Conservation (phyloP, 2,888 invertebrate genomes). For the Alloscopus bannaensis region DNA sequence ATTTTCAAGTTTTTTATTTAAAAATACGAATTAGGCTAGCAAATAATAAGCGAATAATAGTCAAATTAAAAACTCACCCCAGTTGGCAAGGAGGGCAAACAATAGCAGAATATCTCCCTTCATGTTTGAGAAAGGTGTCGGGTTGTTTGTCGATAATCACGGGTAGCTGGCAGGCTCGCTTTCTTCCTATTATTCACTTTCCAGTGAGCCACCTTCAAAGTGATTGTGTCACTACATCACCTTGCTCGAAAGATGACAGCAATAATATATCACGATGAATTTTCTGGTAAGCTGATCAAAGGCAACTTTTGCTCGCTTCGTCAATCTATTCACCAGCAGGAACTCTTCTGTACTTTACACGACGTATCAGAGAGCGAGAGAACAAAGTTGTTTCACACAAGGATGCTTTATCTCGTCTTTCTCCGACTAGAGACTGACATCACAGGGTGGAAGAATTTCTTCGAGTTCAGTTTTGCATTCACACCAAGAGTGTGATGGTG, state of each 20-base stretch:
- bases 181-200: neutral
- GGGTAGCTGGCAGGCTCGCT: neutral
- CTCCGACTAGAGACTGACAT: neutral
- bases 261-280: conserved; percentile 16
- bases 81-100: conserved; percentile 56
- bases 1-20: too few species aligned
- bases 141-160: neutral
- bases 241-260: conserved; percentile 11
- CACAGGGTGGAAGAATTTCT: neutral
- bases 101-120: conserved; percentile 48
- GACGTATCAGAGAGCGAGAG: neutral
- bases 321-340: conserved; percentile 30
- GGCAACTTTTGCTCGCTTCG: conserved; percentile 40
- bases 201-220: neutral
- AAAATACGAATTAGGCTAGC: too few species aligned
- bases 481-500: neutral
- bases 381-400: conserved; percentile 22
- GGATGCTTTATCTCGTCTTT: neutral
- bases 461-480: neutral
- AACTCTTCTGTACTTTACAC: conserved; percentile 12
- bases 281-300: conserved; percentile 49
- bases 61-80: conserved; percentile 52
- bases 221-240: conserved; percentile 12
- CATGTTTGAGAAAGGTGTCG: conserved; percentile 18
- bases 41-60: neutral